Evolutionary conservation across 2,888 invertebrate genomes (phyloP), one percentile per base, ranked within the genome.

Genomic region (Dromius quadrimaculatus): DNA sequence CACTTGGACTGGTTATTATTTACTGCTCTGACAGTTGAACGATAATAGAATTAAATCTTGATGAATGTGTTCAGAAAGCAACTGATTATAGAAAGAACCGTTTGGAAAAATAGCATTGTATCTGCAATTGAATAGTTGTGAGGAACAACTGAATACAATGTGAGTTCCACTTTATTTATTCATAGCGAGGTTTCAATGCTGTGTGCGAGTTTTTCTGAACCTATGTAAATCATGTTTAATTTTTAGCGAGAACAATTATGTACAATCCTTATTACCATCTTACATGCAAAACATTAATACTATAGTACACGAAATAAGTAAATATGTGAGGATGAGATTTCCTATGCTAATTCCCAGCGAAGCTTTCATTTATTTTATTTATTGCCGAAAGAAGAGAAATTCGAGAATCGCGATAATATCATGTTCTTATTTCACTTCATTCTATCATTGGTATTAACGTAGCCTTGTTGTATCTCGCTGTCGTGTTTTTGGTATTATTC

Each of bases 241-340:
- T 59, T 59, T 59, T 59, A 59, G 59, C 36, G 34, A 59, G 59
- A 59, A 59, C 59, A 59, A 59, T 59, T 59, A 59, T 59, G 59
- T 59, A 36, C 36, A 59, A 15, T 36, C 36, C 59, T 59, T 36
- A 59, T 59, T 59, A 59, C 59, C 59, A 59, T 36, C 36, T 59
- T 59, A 36, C 59, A 59, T 59, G 59, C 36, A 13, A 36, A 1
- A 19, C 28, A 59, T 36, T 59, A 59, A 59, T 59, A 36, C 20
- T 59, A 59, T 36, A 59, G 28, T 54, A 6, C 50, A 28, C 50
- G 28, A 54, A 54, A 54, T 54, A 54, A 54, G 50, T 54, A 54
- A 54, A 54, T 23, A 28, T 8, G n/a, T n/a, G n/a, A n/a, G n/a
- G 17, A n/a, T 15, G 15, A 50, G 50, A n/a, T 47, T 50, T 50